phyloP scores from a whole-genome alignment of 2,888 invertebrate genomes.

The Lymantria monacha region DNA sequence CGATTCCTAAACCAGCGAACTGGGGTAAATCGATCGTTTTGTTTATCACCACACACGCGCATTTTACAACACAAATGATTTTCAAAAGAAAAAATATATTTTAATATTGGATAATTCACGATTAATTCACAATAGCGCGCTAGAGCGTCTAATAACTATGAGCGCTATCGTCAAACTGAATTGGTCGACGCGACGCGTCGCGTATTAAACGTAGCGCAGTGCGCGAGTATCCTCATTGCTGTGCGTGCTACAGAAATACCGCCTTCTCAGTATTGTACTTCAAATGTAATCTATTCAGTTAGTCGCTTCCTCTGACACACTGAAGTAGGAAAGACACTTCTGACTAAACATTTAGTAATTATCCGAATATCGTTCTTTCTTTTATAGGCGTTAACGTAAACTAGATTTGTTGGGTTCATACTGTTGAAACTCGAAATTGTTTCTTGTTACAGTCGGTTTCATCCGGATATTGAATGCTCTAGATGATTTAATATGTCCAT shows the following conservation, averaged over 20 bases:
- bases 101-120: slow-evolving; percentile 20
- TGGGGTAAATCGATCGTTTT: slow-evolving; percentile 60
- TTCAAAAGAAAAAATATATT: slow-evolving; percentile 26
- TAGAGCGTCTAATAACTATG: slow-evolving; percentile 55
- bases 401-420: not conserved
- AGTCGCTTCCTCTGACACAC: slow-evolving; percentile 36
- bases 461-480: slow-evolving; percentile 10
- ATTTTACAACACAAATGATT: slow-evolving; percentile 57
- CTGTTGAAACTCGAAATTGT: not conserved
- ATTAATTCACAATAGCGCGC: slow-evolving; percentile 24
- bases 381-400: not conserved
- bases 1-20: slow-evolving; percentile 66
- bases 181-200: slow-evolving; percentile 35
- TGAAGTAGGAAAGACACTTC: slow-evolving; percentile 26
- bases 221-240: slow-evolving; percentile 42
- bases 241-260: slow-evolving; percentile 48
- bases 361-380: not conserved
- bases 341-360: slow-evolving; percentile 16
- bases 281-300: slow-evolving; percentile 39
- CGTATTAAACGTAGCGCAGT: slow-evolving; percentile 35
- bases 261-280: slow-evolving; percentile 55
- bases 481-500: slow-evolving; percentile 9
- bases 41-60: slow-evolving; percentile 74
- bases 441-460: slow-evolving; percentile 11
- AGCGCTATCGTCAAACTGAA: slow-evolving; percentile 70